These are phyloP conservation scores for Lacerta agilis DNA, from an alignment of 2,797 vertebrate genomes.

Conservation along the genomic window DNA sequence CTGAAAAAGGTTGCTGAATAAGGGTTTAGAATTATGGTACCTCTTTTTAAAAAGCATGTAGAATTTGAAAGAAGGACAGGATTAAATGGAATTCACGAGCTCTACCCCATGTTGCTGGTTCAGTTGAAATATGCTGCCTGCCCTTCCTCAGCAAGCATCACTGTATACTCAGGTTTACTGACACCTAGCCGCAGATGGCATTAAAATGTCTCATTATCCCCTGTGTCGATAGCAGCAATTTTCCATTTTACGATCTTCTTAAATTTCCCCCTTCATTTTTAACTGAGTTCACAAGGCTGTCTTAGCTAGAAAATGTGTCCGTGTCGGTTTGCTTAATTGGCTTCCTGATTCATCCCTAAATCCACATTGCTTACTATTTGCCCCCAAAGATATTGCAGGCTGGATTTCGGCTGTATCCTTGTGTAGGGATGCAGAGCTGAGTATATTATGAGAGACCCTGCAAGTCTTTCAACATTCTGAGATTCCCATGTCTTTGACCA, in stretches of 20 bases:
- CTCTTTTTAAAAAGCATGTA: background rate
- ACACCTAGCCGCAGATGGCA: slow-evolving; percentile 42
- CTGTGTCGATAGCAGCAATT: slow-evolving; percentile 33
- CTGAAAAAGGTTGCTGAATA: background rate
- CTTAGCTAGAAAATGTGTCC: slow-evolving; percentile 25
- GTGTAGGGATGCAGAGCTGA: background rate
- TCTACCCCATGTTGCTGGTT: background rate
- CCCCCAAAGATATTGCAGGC: background rate
- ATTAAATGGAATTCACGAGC: slow-evolving; percentile 33
- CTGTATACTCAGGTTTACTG: slow-evolving; percentile 49
- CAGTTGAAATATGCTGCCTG: slow-evolving; percentile 20
- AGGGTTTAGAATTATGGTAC: slow-evolving; percentile 9
- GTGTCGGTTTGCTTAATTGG: slow-evolving; percentile 9
- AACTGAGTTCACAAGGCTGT: slow-evolving; percentile 27
- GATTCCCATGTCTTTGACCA: background rate
- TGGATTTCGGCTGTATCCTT: background rate
- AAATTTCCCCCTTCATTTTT: slow-evolving; percentile 50
- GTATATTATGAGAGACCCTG: background rate
- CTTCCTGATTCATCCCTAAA: slow-evolving; percentile 20
- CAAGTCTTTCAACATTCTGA: background rate
- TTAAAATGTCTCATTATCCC: slow-evolving; percentile 53
- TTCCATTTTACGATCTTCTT: slow-evolving; percentile 52
- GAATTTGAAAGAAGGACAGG: slow-evolving; percentile 5
- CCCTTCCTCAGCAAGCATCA: slow-evolving; percentile 23
- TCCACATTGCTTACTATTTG: background rate